Evolutionary conservation across 2,797 vertebrate genomes (phyloP).

Genomic region (Cottoperca gobio): DNA sequence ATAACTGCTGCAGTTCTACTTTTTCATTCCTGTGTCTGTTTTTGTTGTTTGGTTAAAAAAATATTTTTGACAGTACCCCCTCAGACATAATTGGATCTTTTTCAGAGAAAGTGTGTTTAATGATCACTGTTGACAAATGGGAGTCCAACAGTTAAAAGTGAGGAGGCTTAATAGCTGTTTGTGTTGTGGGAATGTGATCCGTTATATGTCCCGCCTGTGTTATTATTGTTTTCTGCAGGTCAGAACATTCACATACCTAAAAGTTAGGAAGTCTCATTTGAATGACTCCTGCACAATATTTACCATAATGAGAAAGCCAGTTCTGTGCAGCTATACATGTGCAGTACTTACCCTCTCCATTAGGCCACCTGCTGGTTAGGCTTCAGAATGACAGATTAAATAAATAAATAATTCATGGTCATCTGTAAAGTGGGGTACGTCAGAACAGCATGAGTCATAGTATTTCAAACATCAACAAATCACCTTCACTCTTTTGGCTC

Average conservation of each 20-base stretch:
- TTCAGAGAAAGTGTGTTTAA: slow-evolving; percentile 20
- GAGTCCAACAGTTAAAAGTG: slow-evolving; percentile 2
- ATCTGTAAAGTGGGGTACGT: slow-evolving; percentile 51
- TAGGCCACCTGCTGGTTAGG: slow-evolving; percentile 72
- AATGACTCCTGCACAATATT: background rate
- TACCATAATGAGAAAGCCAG: background rate
- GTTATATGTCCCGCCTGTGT: slow-evolving; percentile 20
- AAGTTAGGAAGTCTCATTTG: slow-evolving; percentile 4
- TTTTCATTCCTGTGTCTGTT: background rate
- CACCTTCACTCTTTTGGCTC: slow-evolving; percentile 5
- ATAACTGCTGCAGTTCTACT: background rate
- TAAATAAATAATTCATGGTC: slow-evolving; percentile 62
- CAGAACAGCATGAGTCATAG: slow-evolving; percentile 43
- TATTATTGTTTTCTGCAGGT: slow-evolving; percentile 13
- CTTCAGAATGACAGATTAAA: slow-evolving; percentile 44
- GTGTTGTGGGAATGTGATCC: slow-evolving; percentile 15
- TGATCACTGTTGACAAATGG: slow-evolving; percentile 17
- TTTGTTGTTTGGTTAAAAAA: background rate
- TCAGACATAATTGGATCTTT: slow-evolving; percentile 1
- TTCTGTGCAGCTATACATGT: background rate
- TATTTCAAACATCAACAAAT: slow-evolving; percentile 28
- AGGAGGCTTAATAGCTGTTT: slow-evolving; percentile 25
- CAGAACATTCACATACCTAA: background rate
- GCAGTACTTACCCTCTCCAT: slow-evolving; percentile 8
- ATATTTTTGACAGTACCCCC: no score